phyloP scores from a whole-genome alignment of 2,797 vertebrate species.

The Malacoctenus gilli region DNA sequence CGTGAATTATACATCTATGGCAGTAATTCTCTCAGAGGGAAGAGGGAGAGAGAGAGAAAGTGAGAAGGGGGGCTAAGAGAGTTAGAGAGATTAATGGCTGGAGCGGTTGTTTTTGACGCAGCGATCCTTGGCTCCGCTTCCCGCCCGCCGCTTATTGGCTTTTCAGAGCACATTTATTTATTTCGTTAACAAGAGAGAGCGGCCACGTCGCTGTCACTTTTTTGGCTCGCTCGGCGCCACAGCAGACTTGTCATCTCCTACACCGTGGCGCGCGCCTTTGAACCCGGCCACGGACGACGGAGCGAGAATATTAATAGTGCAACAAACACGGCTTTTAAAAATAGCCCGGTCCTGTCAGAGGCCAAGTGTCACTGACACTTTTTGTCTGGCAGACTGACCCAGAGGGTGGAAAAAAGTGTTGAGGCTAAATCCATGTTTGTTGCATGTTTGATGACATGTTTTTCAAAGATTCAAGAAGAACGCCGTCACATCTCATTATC shows the following conservation, averaged over 20 bases:
- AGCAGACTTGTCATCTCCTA: slow-evolving; percentile 76
- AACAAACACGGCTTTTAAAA: slow-evolving; percentile 72
- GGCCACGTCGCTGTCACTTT: slow-evolving; percentile 75
- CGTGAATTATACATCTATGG: slow-evolving; percentile 85
- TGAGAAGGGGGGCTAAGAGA: slow-evolving; percentile 61
- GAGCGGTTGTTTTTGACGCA: slow-evolving; percentile 78
- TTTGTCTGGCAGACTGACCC: slow-evolving; percentile 47
- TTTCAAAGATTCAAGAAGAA: slow-evolving; percentile 23
- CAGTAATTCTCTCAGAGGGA: slow-evolving; percentile 81
- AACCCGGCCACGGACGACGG: slow-evolving; percentile 68
- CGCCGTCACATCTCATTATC: slow-evolving; percentile 6
- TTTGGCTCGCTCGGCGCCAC: slow-evolving; percentile 69
- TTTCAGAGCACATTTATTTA: slow-evolving; percentile 83
- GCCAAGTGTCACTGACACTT: slow-evolving; percentile 55
- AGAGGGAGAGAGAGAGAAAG: slow-evolving; percentile 42
- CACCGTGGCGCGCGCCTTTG: slow-evolving; percentile 69
- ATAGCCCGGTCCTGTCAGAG: slow-evolving; percentile 61
- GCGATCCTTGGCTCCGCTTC: slow-evolving; percentile 78
- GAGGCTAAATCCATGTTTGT: slow-evolving; percentile 8
- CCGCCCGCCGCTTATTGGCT: slow-evolving; percentile 80
- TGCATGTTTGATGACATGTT: slow-evolving; percentile 25
- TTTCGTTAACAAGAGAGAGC: slow-evolving; percentile 80
- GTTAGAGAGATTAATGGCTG: slow-evolving; percentile 81
- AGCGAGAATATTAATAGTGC: slow-evolving; percentile 75
- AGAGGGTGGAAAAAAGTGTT: slow-evolving; percentile 7